Base-by-base conservation (phyloP, 2,888 invertebrate genomes). In the Osmoderma eremita region DNA sequence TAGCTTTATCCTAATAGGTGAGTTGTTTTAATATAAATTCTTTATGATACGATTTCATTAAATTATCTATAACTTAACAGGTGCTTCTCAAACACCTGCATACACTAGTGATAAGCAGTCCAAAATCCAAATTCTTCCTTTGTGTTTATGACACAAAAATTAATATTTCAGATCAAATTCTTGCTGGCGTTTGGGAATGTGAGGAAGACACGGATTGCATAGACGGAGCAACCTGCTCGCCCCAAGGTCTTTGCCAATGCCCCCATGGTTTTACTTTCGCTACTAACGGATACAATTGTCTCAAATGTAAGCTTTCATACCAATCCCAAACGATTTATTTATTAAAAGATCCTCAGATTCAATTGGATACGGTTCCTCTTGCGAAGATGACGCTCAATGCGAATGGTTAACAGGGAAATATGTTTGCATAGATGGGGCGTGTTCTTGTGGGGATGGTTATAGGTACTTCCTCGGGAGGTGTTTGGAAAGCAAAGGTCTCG, bases 401-500 rank as follows among this genome's bases (percentile, higher is more conserved):
- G 18, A 36, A 8, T 64, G 56, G 41, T 49, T 68, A 12, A 20
- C 50, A 39, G 67, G 67, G 24, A 68, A 51, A 30, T 30, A 68
- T 42, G n/a, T 8, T 51, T 68, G 67, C 22, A 63, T 54, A 30
- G 12, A 24, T 3, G 61, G 56, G 1, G 17, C 10, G 5, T 68
- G 67, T n/a, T 12, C 38, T 36, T 68, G 67, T 13, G 61, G 12
- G 2, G 18, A 20, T 12, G 64, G 65, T n/a, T 65, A 63, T 39
- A 61, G 58, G 30, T 68, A 68, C 22, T 22, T 58, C 20, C 64
- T 65, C 15, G 67, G 67, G n/a, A 68, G 58, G 51, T 68, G 67
- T 45, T 22, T 68, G n/a, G 24, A 49, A 45, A 17, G 22, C 3
- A 51, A 22, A 12, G 64, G 58, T n/a, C 58, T 68, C 1, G 67